Percentiles rank a stretch among this genome's conserved stretches.
phyloP scores from a whole-genome alignment of 1,140 invertebrate genomes.

The Globodera rostochiensis region DNA sequence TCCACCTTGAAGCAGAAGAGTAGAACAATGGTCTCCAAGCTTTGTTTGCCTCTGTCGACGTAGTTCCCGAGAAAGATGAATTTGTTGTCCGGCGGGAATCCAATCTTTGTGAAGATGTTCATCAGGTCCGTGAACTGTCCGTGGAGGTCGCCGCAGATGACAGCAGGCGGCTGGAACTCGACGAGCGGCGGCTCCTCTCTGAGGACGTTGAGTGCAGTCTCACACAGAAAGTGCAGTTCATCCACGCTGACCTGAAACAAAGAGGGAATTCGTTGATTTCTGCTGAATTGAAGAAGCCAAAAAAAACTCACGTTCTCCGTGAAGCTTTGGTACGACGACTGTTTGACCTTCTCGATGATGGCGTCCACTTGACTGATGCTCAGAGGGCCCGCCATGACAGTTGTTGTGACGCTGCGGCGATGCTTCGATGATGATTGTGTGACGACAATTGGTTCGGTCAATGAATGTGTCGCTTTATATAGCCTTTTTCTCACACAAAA shows the following conservation, averaged over 20 bases:
- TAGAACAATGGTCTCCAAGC: slow-evolving; percentile 10
- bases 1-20: slow-evolving; percentile 6
- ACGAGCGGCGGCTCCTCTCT: slow-evolving; percentile 98
- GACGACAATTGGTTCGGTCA: too few species aligned
- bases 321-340: background rate
- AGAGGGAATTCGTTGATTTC: background rate
- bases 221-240: slow-evolving; percentile 15
- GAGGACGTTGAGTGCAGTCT: slow-evolving; percentile 77
- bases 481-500: too few species aligned
- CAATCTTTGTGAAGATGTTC: slow-evolving; percentile 41
- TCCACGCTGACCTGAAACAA: slow-evolving; percentile 14
- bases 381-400: too few species aligned
- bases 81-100: slow-evolving; percentile 36
- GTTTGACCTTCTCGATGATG: background rate
- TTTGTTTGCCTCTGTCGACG: background rate
- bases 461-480: too few species aligned
- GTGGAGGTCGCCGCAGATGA: slow-evolving; percentile 97
- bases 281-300: background rate
- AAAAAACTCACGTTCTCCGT: slow-evolving; percentile 20
- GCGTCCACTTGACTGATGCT: background rate
- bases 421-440: too few species aligned
- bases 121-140: slow-evolving; percentile 90
- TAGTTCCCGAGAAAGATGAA: slow-evolving; percentile 42
- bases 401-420: too few species aligned
- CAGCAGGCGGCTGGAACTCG: slow-evolving; percentile 93